These are phyloP conservation scores for Microtus oregoni DNA, from an alignment of 2,113 vertebrate genomes.

Conservation along the genomic window DNA sequence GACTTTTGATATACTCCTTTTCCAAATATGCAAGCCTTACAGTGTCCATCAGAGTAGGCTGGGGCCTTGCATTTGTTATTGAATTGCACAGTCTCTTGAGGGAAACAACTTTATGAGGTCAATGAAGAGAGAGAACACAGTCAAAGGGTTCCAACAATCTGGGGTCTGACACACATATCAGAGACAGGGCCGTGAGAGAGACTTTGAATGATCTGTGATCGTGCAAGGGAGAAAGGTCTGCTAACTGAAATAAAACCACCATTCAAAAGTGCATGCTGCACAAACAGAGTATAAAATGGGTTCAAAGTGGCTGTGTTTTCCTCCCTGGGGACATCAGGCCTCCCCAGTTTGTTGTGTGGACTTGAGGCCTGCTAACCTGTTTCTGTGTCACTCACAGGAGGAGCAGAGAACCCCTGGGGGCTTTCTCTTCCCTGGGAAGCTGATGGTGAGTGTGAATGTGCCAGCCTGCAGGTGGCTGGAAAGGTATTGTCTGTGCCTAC, in stretches of 20 bases:
- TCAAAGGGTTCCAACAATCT: slow-evolving; percentile 81
- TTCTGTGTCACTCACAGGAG: slow-evolving; percentile 72
- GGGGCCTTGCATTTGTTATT: slow-evolving; percentile 79
- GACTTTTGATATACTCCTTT: slow-evolving; percentile 79
- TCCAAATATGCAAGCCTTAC: slow-evolving; percentile 76
- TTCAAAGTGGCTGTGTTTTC: slow-evolving; percentile 75
- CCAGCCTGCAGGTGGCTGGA: slow-evolving; percentile 70
- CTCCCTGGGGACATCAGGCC: slow-evolving; percentile 79
- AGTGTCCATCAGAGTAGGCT: slow-evolving; percentile 78
- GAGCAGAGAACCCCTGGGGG: slow-evolving; percentile 76
- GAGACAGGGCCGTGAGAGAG: slow-evolving; percentile 74
- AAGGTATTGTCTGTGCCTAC: background rate
- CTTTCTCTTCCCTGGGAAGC: slow-evolving; percentile 77
- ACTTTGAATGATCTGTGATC: slow-evolving; percentile 51
- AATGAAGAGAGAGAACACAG: slow-evolving; percentile 75
- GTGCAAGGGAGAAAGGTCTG: slow-evolving; percentile 75
- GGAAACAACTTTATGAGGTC: slow-evolving; percentile 81
- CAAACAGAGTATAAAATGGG: slow-evolving; percentile 84
- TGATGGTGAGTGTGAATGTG: slow-evolving; percentile 63
- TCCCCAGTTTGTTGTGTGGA: slow-evolving; percentile 69
- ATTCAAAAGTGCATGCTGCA: slow-evolving; percentile 73
- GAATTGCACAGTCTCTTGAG: slow-evolving; percentile 66
- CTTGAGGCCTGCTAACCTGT: slow-evolving; percentile 73
- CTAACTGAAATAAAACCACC: slow-evolving; percentile 84
- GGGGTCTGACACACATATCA: slow-evolving; percentile 79